These are phyloP conservation scores for Ochotona curzoniae DNA, from an alignment of 2,113 vertebrate genomes.

Conservation along the genomic window DNA sequence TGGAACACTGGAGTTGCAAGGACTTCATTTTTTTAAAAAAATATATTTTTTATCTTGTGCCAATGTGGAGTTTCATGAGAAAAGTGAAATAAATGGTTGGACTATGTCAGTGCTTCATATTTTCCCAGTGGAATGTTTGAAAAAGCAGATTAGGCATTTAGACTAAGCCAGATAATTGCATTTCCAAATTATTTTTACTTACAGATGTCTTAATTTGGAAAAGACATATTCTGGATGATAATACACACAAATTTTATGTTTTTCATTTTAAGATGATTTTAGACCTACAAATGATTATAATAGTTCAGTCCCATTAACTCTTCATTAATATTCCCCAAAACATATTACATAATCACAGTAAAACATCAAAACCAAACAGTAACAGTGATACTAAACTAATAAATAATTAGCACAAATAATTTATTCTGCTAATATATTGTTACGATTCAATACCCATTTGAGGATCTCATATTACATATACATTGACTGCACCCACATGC, in stretches of 20 bases:
- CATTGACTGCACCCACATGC: not conserved
- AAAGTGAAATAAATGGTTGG: not conserved
- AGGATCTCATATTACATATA: not conserved
- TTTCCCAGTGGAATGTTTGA: not conserved
- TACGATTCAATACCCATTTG: not conserved
- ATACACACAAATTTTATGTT: not conserved
- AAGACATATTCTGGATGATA: not conserved
- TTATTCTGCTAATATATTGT: not conserved
- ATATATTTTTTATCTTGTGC: not conserved
- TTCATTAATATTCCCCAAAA: not conserved
- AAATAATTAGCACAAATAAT: not conserved
- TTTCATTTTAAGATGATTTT: conserved; percentile 20
- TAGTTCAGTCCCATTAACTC: not conserved
- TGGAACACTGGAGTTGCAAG: too few species aligned
- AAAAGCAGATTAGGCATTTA: not conserved
- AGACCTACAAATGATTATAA: not conserved
- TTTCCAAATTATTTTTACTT: not conserved
- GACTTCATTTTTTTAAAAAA: not conserved
- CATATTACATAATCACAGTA: not conserved
- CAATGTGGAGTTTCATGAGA: not conserved
- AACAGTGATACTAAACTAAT: not conserved
- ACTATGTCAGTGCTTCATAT: not conserved
- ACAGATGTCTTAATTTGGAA: not conserved
- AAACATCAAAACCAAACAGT: not conserved
- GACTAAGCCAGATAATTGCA: not conserved